Conservation (phyloP, 2,888 invertebrate genomes). For the Stenoptilia bipunctidactyla region DNA sequence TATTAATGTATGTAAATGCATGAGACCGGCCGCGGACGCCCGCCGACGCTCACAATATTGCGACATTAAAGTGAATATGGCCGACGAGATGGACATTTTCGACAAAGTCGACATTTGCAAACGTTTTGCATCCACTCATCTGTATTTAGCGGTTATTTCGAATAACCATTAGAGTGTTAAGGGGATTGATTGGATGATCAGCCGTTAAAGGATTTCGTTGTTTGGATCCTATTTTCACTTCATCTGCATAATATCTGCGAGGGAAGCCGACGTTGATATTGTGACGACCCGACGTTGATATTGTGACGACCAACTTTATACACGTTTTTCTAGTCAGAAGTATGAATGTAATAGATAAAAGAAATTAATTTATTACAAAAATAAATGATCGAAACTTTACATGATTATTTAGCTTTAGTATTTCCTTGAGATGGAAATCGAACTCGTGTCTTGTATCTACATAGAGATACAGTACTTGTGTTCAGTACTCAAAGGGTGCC, state of each 20-base stretch:
- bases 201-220: neutral
- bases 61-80: slow-evolving; percentile 66
- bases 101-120: slow-evolving; percentile 61
- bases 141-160: slow-evolving; percentile 35
- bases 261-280: too few relatives aligned
- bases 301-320: too few relatives aligned
- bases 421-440: too few relatives aligned
- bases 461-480: too few relatives aligned
- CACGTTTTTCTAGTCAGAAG: too few relatives aligned
- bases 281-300: too few relatives aligned
- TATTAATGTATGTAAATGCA: slow-evolving; percentile 70
- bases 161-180: slow-evolving; percentile 5
- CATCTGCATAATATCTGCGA: slow-evolving; percentile 1
- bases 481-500: too few relatives aligned
- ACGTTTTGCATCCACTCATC: slow-evolving; percentile 43
- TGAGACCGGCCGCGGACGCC: slow-evolving; percentile 54
- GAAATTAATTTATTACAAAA: too few relatives aligned
- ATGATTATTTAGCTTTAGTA: too few relatives aligned
- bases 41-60: slow-evolving; percentile 61
- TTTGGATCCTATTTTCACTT: slow-evolving; percentile 1
- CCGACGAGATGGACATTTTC: slow-evolving; percentile 60
- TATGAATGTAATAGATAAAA: too few relatives aligned
- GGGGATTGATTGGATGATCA: slow-evolving; percentile 9
- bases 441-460: too few relatives aligned
- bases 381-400: too few relatives aligned